phyloP scores from a whole-genome alignment of 2,797 vertebrate species.

The Rhynchotus rufescens region DNA sequence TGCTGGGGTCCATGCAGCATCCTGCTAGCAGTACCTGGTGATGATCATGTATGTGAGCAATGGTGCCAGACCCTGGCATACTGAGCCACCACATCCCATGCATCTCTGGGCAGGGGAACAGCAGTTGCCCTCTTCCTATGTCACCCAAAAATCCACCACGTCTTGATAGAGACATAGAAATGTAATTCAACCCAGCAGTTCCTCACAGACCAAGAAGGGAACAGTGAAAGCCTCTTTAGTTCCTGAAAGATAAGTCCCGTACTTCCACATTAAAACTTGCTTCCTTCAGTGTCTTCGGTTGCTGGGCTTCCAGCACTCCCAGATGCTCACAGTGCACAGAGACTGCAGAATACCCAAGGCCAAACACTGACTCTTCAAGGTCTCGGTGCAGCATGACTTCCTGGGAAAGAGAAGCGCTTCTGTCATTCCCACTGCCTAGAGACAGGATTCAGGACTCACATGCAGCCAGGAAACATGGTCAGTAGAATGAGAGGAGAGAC shows the following conservation, averaged over 20 bases:
- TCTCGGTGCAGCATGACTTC: neutral
- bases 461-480: neutral
- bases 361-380: neutral
- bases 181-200: neutral
- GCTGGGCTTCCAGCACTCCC: neutral
- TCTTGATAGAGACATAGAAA: neutral
- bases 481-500: neutral
- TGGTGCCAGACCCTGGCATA: neutral
- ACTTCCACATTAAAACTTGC: neutral
- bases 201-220: neutral
- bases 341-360: neutral
- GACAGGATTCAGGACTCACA: accelerated
- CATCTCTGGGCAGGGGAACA: neutral
- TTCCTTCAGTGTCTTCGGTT: neutral
- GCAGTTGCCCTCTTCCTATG: neutral
- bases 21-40: neutral
- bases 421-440: neutral
- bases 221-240: neutral
- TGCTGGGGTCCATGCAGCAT: neutral
- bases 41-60: neutral
- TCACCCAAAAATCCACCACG: neutral
- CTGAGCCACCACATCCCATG: neutral
- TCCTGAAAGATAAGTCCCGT: neutral
- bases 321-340: neutral
- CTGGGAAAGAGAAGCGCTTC: accelerated